Evolutionary conservation across 1,140 invertebrate species (phyloP).

Genomic region (Zaprionus camerounensis): DNA sequence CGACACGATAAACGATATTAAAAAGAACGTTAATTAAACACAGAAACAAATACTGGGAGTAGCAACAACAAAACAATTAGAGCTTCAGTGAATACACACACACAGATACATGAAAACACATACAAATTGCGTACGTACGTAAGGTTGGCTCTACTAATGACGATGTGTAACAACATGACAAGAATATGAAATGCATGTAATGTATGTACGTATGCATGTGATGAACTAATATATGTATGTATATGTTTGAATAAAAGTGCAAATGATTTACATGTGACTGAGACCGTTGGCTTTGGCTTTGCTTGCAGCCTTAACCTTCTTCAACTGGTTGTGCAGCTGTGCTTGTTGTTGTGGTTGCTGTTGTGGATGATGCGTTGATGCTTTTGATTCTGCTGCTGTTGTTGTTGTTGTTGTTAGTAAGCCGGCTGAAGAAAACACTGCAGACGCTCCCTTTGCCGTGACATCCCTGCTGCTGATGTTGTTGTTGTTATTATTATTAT

Average conservation of each 20-base stretch:
- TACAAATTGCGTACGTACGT: neutral
- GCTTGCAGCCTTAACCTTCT: constrained; percentile 65
- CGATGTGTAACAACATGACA: constrained; percentile 15
- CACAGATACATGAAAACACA: neutral
- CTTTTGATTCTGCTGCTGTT: constrained; percentile 23
- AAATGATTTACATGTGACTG: constrained; percentile 75
- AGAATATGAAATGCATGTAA: neutral
- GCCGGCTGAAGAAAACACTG: constrained; percentile 54
- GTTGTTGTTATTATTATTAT: constrained; percentile 46
- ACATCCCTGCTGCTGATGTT: constrained; percentile 41
- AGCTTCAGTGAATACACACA: constrained; percentile 21
- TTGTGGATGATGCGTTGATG: constrained; percentile 42
- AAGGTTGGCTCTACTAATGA: neutral
- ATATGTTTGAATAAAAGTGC: constrained; percentile 52
- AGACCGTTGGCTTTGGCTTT: constrained; percentile 71
- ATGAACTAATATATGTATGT: constrained; percentile 35
- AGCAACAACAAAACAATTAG: constrained; percentile 72
- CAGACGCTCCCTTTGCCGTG: constrained; percentile 39
- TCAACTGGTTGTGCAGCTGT: constrained; percentile 40
- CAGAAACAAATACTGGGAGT: constrained; percentile 42
- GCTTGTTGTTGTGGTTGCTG: constrained; percentile 39
- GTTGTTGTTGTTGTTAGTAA: constrained; percentile 51
- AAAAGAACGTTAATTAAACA: constrained; percentile 76
- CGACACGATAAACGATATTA: constrained; percentile 69
- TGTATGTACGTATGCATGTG: neutral